Base-by-base conservation (phyloP, 2,113 vertebrate species). In the Plecturocebus donacophilus region DNA sequence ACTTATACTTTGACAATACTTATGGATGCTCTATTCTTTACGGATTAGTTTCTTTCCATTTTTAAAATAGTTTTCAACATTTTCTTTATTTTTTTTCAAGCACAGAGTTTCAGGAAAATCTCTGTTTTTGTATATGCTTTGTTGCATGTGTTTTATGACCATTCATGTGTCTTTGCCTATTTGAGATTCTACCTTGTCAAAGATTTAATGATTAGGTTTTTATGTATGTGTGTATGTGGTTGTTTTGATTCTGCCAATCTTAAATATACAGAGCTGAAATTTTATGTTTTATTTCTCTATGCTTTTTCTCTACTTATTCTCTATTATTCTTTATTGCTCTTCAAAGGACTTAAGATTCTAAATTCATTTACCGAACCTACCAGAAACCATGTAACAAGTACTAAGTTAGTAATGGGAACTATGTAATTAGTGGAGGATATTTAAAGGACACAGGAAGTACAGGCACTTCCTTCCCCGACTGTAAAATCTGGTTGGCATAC, bases 381-480 rank as follows among this genome's bases (percentile, higher is more conserved):
- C 52, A 90, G 80, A 93, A 83, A 52, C 61, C 56, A 77, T 73
- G 42, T 58, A 89, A 96, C 66, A 76, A 79, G 84, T 71, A 82
- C 66, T 54, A 76, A 95, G 42, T 91, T 93, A 95, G 23, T 81
- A 61, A 87, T 81, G 66, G 38, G 80, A 88, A 92, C 77, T 90
- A 20, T 94, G 87, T 96, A 82, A 56, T 89, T 64, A 61, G n/a
- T 56, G 21, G 94, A 91, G 56, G 70, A 61, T 96, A 95, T 95
- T 97, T 87, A 96, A 90, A 95, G 87, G 61, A 83, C 61, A 56
- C 64, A 92, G 56, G 87, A 95, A 89, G 66, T 90, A 68, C 14
- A 89, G 94, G 75, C 75, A 95, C 52, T 93, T 95, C 95, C 91
- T 94, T 96, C 84, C 38, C 88, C 35, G 23, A 91, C 58, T 94